phyloP scores from a whole-genome alignment of 2,113 vertebrate genomes.

The Rhea americana region DNA sequence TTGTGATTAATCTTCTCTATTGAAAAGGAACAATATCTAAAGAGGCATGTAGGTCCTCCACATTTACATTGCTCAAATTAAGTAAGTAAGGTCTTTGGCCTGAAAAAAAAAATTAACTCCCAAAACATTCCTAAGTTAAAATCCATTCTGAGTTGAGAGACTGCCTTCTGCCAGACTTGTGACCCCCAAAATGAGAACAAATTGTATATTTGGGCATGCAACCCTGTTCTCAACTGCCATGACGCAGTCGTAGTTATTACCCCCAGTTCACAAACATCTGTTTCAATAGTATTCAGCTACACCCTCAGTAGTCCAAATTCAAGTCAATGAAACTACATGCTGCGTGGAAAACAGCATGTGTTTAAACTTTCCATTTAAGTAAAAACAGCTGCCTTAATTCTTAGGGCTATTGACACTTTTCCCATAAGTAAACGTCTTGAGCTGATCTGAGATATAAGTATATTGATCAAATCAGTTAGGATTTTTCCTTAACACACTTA shows the following conservation, averaged over 20 bases:
- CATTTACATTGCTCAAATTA: not conserved
- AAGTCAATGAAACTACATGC: not conserved
- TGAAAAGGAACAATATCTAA: not conserved
- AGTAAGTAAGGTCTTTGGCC: conserved; percentile 11
- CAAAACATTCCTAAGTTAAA: not conserved
- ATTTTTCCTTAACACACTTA: not conserved
- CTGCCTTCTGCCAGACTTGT: conserved; percentile 8
- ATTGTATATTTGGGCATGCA: not conserved
- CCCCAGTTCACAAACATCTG: not conserved
- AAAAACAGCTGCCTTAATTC: not conserved
- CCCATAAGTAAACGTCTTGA: not conserved
- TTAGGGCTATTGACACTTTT: not conserved
- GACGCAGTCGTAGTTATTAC: not conserved
- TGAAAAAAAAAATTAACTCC: conserved; percentile 34
- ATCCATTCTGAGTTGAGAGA: not conserved
- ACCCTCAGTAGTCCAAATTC: not conserved
- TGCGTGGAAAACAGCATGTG: not conserved
- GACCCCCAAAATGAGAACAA: conserved; percentile 6
- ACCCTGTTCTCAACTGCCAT: not conserved
- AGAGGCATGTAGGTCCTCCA: not conserved
- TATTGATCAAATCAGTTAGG: not conserved
- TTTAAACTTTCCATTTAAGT: not conserved
- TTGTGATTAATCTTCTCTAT: not conserved
- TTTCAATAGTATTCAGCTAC: not conserved
- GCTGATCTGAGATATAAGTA: fast-evolving